These are phyloP conservation scores for Blastomussa wellsi DNA, from an alignment of 92 coral and sea anemone species.

Conservation along the genomic window DNA sequence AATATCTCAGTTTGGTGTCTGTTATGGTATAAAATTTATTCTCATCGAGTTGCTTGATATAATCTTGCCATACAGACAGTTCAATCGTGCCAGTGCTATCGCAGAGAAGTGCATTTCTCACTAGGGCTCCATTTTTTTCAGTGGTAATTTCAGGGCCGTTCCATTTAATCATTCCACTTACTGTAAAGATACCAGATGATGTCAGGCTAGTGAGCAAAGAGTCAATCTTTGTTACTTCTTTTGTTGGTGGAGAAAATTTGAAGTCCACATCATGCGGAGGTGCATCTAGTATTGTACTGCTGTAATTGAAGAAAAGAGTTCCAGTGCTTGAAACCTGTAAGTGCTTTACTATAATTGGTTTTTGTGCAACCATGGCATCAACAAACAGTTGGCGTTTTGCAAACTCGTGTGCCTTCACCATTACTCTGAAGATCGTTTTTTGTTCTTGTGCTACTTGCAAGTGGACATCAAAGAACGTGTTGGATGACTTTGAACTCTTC, in stretches of 20 bases:
- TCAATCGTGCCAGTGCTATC: conserved; percentile 42
- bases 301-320: conserved; percentile 56
- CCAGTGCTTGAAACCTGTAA: conserved; percentile 42
- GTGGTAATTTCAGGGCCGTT: conserved; percentile 39
- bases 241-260: conserved; percentile 44
- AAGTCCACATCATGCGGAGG: conserved; percentile 40
- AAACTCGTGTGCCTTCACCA: conserved; percentile 51
- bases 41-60: conserved; percentile 32
- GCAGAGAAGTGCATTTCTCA: conserved; percentile 24
- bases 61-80: conserved; percentile 42
- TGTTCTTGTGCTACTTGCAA: conserved; percentile 37
- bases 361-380: conserved; percentile 48
- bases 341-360: conserved; percentile 40
- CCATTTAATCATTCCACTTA: conserved; percentile 46
- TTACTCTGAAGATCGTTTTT: conserved; percentile 42
- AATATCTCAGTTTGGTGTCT: conserved; percentile 38
- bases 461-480: conserved; percentile 43
- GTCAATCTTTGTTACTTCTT: conserved; percentile 49
- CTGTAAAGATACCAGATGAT: conserved; percentile 54
- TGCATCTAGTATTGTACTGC: conserved; percentile 38
- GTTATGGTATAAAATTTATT: conserved; percentile 37
- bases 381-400: conserved; percentile 38
- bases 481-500: conserved; percentile 46
- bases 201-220: conserved; percentile 47
- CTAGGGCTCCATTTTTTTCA: conserved; percentile 50